These are phyloP conservation scores for Colletes gigas DNA, from an alignment of 1,140 invertebrate genomes.

Conservation along the genomic window DNA sequence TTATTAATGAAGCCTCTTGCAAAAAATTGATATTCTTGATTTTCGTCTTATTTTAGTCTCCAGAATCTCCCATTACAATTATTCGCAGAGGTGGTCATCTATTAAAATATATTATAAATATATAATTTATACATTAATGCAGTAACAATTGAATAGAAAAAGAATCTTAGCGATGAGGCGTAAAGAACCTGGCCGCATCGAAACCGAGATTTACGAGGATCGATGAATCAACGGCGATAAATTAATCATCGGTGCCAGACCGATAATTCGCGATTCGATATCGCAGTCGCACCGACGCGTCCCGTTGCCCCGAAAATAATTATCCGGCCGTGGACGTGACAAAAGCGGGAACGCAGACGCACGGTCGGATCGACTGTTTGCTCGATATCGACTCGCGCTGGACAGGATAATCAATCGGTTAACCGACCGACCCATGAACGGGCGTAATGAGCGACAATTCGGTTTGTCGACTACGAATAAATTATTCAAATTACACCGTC, in stretches of 20 bases:
- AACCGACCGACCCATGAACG: slow-evolving; percentile 51
- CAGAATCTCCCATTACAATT: no score
- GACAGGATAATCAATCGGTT: slow-evolving; percentile 55
- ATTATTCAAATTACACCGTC: slow-evolving; percentile 49
- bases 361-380: slow-evolving; percentile 39
- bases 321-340: slow-evolving; percentile 1
- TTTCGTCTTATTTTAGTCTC: no score
- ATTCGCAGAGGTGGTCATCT: no score
- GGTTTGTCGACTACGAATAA: slow-evolving; percentile 38
- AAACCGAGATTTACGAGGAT: neutral
- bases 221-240: neutral
- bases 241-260: slow-evolving; percentile 11
- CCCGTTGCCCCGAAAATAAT: slow-evolving; percentile 10
- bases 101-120: no score
- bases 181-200: neutral
- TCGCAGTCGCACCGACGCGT: neutral
- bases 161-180: no score
- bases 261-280: slow-evolving; percentile 27
- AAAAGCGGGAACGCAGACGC: neutral
- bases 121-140: no score
- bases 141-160: no score
- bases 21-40: no score
- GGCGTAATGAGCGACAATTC: slow-evolving; percentile 53
- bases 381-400: slow-evolving; percentile 14
- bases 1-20: no score